Evolutionary conservation across 2,113 vertebrate genomes (phyloP).

Genomic region (Dendrocopos noguchii): DNA sequence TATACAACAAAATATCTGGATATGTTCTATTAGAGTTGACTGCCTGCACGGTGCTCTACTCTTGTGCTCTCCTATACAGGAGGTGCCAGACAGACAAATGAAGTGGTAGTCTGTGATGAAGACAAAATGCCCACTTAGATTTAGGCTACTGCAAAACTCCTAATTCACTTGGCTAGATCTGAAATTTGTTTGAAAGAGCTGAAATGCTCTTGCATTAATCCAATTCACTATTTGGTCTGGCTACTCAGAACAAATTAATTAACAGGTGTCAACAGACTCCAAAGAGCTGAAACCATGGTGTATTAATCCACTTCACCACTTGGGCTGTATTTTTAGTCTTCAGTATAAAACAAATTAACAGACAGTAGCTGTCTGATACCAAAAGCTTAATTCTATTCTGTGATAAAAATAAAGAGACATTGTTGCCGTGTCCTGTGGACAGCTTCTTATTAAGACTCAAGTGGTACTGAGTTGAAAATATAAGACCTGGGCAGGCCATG

Average conservation of each 20-base stretch:
- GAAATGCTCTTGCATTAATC: conserved; percentile 53
- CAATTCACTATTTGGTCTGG: conserved; percentile 5
- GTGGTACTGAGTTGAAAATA: neutral
- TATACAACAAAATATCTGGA: neutral
- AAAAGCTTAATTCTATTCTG: neutral
- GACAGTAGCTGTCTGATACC: neutral
- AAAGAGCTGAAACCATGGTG: conserved; percentile 6
- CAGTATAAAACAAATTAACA: conserved; percentile 30
- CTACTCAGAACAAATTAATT: conserved; percentile 50
- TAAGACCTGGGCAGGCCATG: neutral
- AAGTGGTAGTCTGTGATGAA: conserved; percentile 52
- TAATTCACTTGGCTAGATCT: neutral
- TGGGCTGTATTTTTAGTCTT: neutral
- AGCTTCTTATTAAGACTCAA: neutral
- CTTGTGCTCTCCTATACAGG: neutral
- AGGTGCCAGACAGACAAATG: conserved; percentile 65
- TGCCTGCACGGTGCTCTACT: neutral
- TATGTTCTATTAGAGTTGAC: neutral
- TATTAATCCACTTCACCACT: conserved; percentile 47
- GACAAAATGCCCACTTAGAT: conserved; percentile 65
- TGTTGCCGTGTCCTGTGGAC: neutral
- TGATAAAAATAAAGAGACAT: neutral
- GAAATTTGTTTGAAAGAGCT: neutral
- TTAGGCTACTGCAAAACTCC: neutral
- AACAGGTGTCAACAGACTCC: conserved; percentile 22